These are phyloP conservation scores for Corydoras maculifer DNA, from an alignment of 2,113 vertebrate species.

Conservation along the genomic window DNA sequence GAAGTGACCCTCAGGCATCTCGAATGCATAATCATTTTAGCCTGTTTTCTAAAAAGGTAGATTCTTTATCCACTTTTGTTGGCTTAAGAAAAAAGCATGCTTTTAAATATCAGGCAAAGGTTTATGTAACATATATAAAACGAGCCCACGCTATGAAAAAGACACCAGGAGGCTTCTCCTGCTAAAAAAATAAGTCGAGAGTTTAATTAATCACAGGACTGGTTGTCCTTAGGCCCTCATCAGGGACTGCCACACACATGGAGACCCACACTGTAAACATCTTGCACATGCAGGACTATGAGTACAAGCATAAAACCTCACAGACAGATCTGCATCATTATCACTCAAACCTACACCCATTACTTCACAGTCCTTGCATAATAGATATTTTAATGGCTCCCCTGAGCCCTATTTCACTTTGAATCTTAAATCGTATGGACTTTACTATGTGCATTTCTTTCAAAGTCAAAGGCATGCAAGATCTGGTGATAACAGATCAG, in stretches of 20 bases:
- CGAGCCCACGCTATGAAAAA: constrained; percentile 8
- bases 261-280: constrained; percentile 1
- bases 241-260: constrained; percentile 2
- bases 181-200: constrained; percentile 24
- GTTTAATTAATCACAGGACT: constrained; percentile 16
- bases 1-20: too few species aligned
- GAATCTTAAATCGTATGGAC: constrained; percentile 26
- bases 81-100: background rate
- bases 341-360: constrained; percentile 23
- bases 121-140: constrained; percentile 23
- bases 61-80: background rate
- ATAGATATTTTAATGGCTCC: constrained; percentile 37
- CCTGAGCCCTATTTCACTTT: constrained; percentile 15
- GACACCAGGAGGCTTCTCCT: constrained; percentile 14
- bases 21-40: too few species aligned
- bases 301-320: constrained; percentile 1
- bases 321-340: constrained; percentile 2
- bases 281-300: background rate
- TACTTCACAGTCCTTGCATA: constrained; percentile 30
- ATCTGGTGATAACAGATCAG: constrained; percentile 3
- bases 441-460: constrained; percentile 5
- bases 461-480: background rate
- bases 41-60: too few species aligned
- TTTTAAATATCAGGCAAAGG: constrained; percentile 6
- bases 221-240: constrained; percentile 1